Evolutionary conservation across 2,797 vertebrate species (phyloP).

Genomic region (Enteromius afrohamiltoni): DNA sequence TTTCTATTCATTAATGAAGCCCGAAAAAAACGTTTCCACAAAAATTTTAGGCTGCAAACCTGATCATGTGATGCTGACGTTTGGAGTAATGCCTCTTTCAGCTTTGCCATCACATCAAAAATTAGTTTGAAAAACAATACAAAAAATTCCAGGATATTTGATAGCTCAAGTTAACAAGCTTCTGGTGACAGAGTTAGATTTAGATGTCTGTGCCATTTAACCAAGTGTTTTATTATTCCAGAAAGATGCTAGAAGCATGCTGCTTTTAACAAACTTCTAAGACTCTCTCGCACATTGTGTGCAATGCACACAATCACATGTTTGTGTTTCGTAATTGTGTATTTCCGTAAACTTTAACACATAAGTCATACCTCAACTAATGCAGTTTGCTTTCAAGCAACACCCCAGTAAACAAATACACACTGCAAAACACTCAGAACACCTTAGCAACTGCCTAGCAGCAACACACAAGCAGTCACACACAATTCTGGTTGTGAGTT

Average conservation of each 20-base stretch:
- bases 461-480: background rate
- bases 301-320: background rate
- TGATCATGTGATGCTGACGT: background rate
- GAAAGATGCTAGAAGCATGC: background rate
- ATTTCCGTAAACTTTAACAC: background rate
- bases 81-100: background rate
- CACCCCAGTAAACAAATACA: background rate
- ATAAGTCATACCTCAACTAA: background rate
- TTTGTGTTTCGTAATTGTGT: background rate
- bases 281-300: background rate
- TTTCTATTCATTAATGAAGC: background rate
- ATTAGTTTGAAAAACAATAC: background rate
- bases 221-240: background rate
- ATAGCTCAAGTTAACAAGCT: background rate
- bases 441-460: background rate
- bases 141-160: background rate
- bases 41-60: background rate
- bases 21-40: background rate
- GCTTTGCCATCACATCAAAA: background rate
- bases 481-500: background rate
- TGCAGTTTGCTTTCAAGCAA: conserved; percentile 1
- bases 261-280: background rate
- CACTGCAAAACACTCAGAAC: background rate
- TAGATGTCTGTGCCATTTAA: background rate
- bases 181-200: background rate